Conservation (phyloP, 1,140 invertebrate genomes). For the Watersipora subatra region DNA sequence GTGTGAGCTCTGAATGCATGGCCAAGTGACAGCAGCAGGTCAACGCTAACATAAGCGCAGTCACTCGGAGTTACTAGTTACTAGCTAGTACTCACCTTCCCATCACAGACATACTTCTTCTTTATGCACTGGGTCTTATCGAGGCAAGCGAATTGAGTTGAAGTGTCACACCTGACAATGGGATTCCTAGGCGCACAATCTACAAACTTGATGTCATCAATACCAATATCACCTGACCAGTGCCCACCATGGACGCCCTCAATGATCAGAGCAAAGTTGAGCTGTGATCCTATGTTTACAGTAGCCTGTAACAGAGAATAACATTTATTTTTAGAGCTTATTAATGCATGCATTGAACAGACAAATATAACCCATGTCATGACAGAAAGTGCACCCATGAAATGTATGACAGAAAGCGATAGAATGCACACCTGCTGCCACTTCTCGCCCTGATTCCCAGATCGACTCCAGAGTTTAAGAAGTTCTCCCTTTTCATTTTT, state of each 20-base stretch:
- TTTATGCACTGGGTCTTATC: constrained; percentile 17
- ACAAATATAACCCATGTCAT: too few relatives aligned
- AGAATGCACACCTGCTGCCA: neutral
- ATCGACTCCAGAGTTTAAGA: neutral
- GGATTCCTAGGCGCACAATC: constrained; percentile 18
- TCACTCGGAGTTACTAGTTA: too few relatives aligned
- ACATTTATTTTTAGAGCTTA: too few relatives aligned
- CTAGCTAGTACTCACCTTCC: too few relatives aligned
- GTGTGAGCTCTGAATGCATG: too few relatives aligned
- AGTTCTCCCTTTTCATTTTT: neutral
- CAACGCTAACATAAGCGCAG: too few relatives aligned
- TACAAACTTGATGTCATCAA: constrained; percentile 30
- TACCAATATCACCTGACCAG: constrained; percentile 24
- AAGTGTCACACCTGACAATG: neutral
- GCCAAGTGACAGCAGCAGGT: too few relatives aligned
- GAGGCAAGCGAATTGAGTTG: constrained; percentile 16
- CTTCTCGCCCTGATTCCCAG: neutral
- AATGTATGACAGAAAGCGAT: too few relatives aligned
- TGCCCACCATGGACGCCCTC: constrained; percentile 9
- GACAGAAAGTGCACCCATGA: too few relatives aligned
- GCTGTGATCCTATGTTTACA: neutral
- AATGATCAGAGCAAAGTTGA: neutral
- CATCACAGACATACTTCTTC: constrained; percentile 18
- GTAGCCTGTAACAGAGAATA: neutral
- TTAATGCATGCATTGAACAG: too few relatives aligned